These are phyloP conservation scores for Orchestia grillus DNA, from an alignment of 1,140 invertebrate genomes.

Conservation along the genomic window DNA sequence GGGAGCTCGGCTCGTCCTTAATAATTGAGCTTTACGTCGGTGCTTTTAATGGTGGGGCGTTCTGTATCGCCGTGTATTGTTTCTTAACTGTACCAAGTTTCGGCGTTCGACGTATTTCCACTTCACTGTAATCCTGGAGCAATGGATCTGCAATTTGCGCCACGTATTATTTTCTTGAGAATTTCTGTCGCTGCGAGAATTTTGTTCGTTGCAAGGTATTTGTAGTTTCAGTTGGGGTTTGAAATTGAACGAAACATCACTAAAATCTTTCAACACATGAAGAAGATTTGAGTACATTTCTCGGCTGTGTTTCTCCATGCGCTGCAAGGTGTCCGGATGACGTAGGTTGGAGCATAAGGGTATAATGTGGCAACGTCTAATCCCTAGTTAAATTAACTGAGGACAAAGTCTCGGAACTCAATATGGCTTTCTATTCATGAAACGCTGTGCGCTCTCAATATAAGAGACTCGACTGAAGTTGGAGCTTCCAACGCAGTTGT, in stretches of 20 bases:
- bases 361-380: not conserved
- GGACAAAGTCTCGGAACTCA: not conserved
- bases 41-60: not conserved
- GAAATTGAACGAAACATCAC: too few relatives aligned
- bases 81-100: too few relatives aligned
- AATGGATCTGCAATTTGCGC: too few relatives aligned
- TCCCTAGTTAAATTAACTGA: not conserved
- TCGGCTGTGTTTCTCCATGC: not conserved
- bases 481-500: not conserved
- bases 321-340: not conserved
- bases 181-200: too few relatives aligned
- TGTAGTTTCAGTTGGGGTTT: too few relatives aligned
- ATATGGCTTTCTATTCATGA: slow-evolving; percentile 1
- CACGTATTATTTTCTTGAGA: too few relatives aligned
- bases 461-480: not conserved
- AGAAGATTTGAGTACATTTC: not conserved
- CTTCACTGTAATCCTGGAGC: too few relatives aligned
- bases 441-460: not conserved
- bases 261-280: not conserved
- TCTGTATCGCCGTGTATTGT: not conserved
- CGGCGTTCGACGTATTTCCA: too few relatives aligned
- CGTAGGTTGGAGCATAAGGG: not conserved
- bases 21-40: not conserved
- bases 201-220: too few relatives aligned
- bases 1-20: not conserved